Evolutionary conservation across 2,888 invertebrate species (phyloP).

Genomic region (Mythimna ferrago): DNA sequence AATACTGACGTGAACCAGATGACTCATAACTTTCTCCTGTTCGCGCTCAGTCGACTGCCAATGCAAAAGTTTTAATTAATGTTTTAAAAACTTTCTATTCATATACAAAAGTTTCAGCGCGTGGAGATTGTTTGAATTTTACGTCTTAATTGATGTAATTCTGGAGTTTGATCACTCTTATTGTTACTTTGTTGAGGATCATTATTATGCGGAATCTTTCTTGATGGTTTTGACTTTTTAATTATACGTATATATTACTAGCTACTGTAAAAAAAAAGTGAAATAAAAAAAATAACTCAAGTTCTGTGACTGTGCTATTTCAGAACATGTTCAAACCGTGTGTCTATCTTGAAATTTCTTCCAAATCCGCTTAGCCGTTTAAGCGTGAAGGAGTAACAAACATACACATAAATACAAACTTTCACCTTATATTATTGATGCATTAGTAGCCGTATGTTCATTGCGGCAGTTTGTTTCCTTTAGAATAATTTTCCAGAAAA

Average conservation of each 20-base stretch:
- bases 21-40: conserved; percentile 70
- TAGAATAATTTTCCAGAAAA: conserved; percentile 16
- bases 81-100: conserved; percentile 83
- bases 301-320: too few species aligned
- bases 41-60: conserved; percentile 70
- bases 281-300: too few species aligned
- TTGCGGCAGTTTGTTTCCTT: conserved; percentile 10
- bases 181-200: conserved; percentile 40
- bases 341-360: too few species aligned
- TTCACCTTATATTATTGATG: too few species aligned
- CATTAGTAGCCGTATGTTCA: background rate
- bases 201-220: conserved; percentile 26
- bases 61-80: conserved; percentile 83
- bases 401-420: too few species aligned
- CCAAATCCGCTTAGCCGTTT: background rate
- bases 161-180: conserved; percentile 55
- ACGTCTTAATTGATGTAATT: conserved; percentile 71
- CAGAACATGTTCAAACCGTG: too few species aligned
- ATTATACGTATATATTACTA: background rate
- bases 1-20: conserved; percentile 73
- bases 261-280: too few species aligned
- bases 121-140: conserved; percentile 74
- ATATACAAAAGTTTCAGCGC: conserved; percentile 73
- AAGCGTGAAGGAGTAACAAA: too few species aligned
- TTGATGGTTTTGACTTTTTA: conserved; percentile 12